phyloP scores from a whole-genome alignment of 2,113 vertebrate species.

The Dicentrarchus labrax region DNA sequence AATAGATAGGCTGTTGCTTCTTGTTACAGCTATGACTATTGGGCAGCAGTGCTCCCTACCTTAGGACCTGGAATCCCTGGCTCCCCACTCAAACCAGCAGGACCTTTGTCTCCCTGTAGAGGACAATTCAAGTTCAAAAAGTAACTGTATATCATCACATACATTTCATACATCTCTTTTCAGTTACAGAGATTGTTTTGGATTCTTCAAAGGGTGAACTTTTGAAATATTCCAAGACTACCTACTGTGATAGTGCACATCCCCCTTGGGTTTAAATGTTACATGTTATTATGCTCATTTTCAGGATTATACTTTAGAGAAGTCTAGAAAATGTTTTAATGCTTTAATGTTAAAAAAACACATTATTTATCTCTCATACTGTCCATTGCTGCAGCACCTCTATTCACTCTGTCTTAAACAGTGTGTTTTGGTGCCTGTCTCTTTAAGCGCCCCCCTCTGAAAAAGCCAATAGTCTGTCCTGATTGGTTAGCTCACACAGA shows the following conservation, averaged over 20 bases:
- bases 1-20: background rate
- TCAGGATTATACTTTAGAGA: background rate
- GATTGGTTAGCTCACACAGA: too few species aligned
- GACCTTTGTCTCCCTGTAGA: slow-evolving; percentile 83
- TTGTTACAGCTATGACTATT: background rate
- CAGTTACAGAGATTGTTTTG: background rate
- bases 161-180: background rate
- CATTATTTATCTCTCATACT: too few species aligned
- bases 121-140: background rate
- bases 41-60: slow-evolving; percentile 66
- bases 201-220: background rate
- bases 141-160: background rate
- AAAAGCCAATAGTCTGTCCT: too few species aligned
- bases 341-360: too few species aligned
- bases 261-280: background rate
- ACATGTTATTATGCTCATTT: background rate
- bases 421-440: too few species aligned
- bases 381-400: too few species aligned
- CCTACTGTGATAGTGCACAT: background rate
- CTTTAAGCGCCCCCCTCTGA: too few species aligned
- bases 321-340: too few species aligned
- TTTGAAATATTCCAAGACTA: background rate
- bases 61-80: slow-evolving; percentile 76
- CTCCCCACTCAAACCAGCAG: slow-evolving; percentile 72
- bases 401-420: too few species aligned